Base-by-base conservation (phyloP, 2,888 invertebrate species). In the Uropetala carovei region DNA sequence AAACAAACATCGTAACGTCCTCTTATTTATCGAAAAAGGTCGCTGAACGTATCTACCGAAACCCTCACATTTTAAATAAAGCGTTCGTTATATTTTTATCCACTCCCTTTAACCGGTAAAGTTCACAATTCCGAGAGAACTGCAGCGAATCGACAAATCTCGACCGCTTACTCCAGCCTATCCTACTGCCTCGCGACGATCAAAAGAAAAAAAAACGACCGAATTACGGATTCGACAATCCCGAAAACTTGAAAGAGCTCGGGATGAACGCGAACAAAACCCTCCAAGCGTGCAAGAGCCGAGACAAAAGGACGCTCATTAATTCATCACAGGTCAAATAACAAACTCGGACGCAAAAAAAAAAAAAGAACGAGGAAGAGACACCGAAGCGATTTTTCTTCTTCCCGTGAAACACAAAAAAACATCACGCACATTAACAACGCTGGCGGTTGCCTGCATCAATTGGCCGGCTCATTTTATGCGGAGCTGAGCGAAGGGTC, bases 281-380 rank as follows among this genome's bases (percentile, higher is more conserved):
- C 22, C 27, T 11, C 22, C 75, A 27, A 75, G 75, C 75, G 89
- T 64, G 89, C 16, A n/a, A 86, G 86, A 27, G 27, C 16, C 22
- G 60, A 59, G 85, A 89, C 64, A 89, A 89, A 64, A 68, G 89
- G 60, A 43, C n/a, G 89, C 89, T 64, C 89, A 89, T 89, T 89
- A 68, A 89, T 89, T 89, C 89, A 89, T 89, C 89, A n/a, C 89
- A 18, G 64, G 43, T 89, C 64, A 43, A 43, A 64, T 68, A 64
- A 43, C 60, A 64, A 89, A 43, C 60, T 64, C 64, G 64, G 43
- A n/a, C 60, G 43, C 16, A 64, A 89, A 89, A 64, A 64, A 64
- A 89, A 89, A 64, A 64, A 18, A 58, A 13, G 43, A 18, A n/a
- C 30, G n/a, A 68, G 27, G 43, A 64, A 14, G 43, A 59, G n/a